Evolutionary conservation across 2,113 vertebrate genomes (phyloP), one percentile per base, ranked within the genome.

Genomic region (Struthidea cinerea): DNA sequence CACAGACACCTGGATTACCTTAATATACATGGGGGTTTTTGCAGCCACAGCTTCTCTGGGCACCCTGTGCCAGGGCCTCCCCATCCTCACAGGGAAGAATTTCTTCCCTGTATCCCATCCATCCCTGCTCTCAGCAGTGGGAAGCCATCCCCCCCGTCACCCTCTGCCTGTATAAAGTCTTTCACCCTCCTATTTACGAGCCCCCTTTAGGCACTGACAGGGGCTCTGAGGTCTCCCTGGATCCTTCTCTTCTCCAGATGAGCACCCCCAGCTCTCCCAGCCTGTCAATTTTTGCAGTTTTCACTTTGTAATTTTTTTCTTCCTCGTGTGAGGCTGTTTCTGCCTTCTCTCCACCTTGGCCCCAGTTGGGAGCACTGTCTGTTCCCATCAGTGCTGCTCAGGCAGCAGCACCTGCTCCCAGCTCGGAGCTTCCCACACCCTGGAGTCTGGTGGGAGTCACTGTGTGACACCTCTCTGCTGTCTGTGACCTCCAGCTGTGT

Each of bases 241-340:
- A 61, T 3, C n/a, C 46, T 61, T 42, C 13, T n/a, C 13, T 59
- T 33, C 28, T 60, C 69, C 39, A 41, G 24, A 13, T 41, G 17
- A 47, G 0, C 26, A 18, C 3, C 4, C 30, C 30, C n/a, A 61
- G n/a, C 78, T 53, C 24, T 75, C 47, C 41, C 17, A 83, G 55
- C 55, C 46, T 68, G 39, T 32, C 30, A 41, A 2, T 39, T 56
- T 30, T 47, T 46, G 9, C 37, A 50, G 0, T 67, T 47, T 16
- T n/a, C 32, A 2, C 44, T 41, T 23, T 3, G 30, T 18, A 5
- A 7, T 12, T 17, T 22, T 28, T n/a, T 27, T 30, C 15, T 39
- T 44, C 47, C 32, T 52, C 0, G 0, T 9, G 4, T 6, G 17
- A 7, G 17, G n/a, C 2, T 50, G 8, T 10, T 69, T 79, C 33